Evolutionary conservation across 2,113 vertebrate genomes (phyloP).

Genomic region (Telmatochromis sp.): DNA sequence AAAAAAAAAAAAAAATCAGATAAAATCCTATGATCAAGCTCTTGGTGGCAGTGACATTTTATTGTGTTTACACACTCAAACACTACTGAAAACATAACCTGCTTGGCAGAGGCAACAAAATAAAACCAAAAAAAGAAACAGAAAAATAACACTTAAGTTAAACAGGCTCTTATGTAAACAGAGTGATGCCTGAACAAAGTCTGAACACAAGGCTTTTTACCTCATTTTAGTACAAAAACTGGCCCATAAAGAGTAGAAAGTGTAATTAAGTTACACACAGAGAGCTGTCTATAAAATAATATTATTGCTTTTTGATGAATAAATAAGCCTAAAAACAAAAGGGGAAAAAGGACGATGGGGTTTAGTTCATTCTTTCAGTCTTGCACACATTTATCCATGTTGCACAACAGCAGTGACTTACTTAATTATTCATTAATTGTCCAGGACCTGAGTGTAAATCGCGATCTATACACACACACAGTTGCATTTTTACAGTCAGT

Average conservation of each 20-base stretch:
- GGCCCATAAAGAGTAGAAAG: neutral
- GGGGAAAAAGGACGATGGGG: neutral
- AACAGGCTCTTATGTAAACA: neutral
- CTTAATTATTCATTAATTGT: neutral
- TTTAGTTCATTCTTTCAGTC: neutral
- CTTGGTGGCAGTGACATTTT: neutral
- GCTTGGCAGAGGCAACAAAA: neutral
- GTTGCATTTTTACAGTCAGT: neutral
- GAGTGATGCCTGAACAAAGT: neutral
- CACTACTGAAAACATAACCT: neutral
- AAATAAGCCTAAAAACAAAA: neutral
- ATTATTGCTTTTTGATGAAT: neutral
- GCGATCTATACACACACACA: too few relatives aligned
- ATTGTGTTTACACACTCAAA: neutral
- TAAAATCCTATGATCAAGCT: neutral
- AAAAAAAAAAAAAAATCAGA: too few relatives aligned
- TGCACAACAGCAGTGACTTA: neutral
- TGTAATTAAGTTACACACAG: neutral
- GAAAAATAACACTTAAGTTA: neutral
- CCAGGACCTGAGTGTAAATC: neutral
- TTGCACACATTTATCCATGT: neutral
- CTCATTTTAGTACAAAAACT: neutral
- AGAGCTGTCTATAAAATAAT: neutral
- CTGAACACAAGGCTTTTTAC: neutral
- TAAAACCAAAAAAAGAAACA: neutral